Conservation (phyloP, 2,797 vertebrate species). For the Lindbergichthys nudifrons region DNA sequence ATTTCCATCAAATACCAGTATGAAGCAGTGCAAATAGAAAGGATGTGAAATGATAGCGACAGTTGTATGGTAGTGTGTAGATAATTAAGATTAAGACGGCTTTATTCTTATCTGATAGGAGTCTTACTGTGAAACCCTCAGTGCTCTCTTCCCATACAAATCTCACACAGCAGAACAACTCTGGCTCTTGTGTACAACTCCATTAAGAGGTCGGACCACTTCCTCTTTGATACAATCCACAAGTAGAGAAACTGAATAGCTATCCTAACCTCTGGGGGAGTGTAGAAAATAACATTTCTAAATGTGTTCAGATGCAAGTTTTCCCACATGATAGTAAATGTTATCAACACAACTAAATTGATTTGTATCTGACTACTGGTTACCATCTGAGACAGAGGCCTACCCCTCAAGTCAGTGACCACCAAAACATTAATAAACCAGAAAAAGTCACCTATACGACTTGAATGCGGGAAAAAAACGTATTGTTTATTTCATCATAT, state of each 20-base stretch:
- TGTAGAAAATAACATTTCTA: conserved; percentile 47
- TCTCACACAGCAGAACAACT: conserved; percentile 61
- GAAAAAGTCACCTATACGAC: not conserved
- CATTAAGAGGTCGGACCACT: conserved; percentile 76
- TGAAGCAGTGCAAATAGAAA: conserved; percentile 58
- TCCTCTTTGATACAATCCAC: conserved; percentile 75
- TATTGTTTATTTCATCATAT: not conserved
- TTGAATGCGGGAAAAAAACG: no score
- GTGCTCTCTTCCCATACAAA: conserved; percentile 45
- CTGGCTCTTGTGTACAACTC: conserved; percentile 57
- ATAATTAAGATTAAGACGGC: conserved; percentile 63
- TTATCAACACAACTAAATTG: not conserved
- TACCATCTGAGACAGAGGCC: conserved; percentile 12
- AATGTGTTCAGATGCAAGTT: conserved; percentile 59
- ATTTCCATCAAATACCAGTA: conserved; percentile 64
- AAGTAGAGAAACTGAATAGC: conserved; percentile 79
- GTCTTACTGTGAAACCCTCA: conserved; percentile 27
- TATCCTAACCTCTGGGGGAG: conserved; percentile 69
- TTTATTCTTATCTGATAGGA: conserved; percentile 45
- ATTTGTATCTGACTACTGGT: conserved; percentile 26
- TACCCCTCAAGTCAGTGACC: not conserved
- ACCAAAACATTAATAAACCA: not conserved
- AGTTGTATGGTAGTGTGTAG: conserved; percentile 41
- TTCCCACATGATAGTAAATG: conserved; percentile 33
- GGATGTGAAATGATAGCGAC: conserved; percentile 49